These are phyloP conservation scores for Prenolepis imparis DNA, from an alignment of 2,888 invertebrate species.

Conservation along the genomic window DNA sequence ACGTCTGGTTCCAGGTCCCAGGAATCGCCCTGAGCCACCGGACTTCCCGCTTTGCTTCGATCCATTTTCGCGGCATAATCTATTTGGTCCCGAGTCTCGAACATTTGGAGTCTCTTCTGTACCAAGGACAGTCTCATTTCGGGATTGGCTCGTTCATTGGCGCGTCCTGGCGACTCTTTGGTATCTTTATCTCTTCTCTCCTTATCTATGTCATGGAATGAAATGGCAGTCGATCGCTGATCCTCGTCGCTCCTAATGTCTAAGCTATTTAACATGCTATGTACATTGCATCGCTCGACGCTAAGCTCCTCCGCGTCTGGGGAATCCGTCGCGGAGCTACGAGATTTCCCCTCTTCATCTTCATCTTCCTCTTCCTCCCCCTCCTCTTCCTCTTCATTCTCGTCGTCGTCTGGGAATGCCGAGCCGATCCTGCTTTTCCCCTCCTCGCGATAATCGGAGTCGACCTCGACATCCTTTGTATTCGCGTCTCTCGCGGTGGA, in stretches of 20 bases:
- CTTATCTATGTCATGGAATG: conserved; percentile 73
- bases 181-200: conserved; percentile 74
- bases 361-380: conserved; percentile 38
- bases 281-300: conserved; percentile 36
- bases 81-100: conserved; percentile 70
- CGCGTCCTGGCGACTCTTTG: conserved; percentile 77
- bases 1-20: conserved; percentile 24
- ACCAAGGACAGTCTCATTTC: conserved; percentile 76
- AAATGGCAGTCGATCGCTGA: conserved; percentile 75
- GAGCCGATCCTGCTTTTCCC: conserved; percentile 17
- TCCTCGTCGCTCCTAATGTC: conserved; percentile 59
- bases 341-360: conserved; percentile 35
- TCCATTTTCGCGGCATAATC: conserved; percentile 3
- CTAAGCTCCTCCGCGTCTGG: conserved; percentile 12
- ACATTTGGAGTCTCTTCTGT: conserved; percentile 79
- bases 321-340: conserved; percentile 13
- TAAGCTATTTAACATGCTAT: conserved; percentile 66
- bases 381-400: conserved; percentile 74
- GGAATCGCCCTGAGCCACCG: conserved; percentile 29
- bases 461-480: conserved; percentile 14
- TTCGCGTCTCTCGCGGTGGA: conserved; percentile 50
- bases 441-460: conserved; percentile 15
- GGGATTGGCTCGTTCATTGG: conserved; percentile 60
- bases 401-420: conserved; percentile 55
- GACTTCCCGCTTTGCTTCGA: neutral